Base-by-base conservation (phyloP, 2,797 vertebrate species). In the Sebastes dallii region DNA sequence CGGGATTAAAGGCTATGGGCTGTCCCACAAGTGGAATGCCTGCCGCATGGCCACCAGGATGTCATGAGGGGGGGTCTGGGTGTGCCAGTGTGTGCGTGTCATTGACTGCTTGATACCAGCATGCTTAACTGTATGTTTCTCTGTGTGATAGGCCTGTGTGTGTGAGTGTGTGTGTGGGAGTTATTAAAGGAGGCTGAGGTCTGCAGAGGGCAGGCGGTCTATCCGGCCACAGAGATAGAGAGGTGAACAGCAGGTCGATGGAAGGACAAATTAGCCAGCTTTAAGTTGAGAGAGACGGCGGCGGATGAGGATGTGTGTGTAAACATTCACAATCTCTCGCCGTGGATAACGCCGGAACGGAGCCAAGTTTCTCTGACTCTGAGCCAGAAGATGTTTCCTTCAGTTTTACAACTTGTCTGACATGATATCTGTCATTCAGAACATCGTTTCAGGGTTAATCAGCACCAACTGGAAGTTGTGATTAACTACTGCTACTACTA, bases 21-120 rank as follows among this genome's bases (percentile, higher is more conserved):
- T 92, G 93, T 95, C 94, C 95, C 94, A 92, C 93, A 91, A 95
- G 93, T 95, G 95, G 94, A 96, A 96, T 97, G 95, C 94, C 92
- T 93, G 84, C 91, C 88, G 93, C 93, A 91, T 88, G 89, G 89
- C 82, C 73, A 87, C 90, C 91, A 91, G 91, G 89, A 93, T 93
- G 83, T 92, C 82, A 86, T 79, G 72, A 64, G 77, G 75, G 86
- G 80, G 78, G 69, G 18, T 80, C 39, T 72, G 66, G 54, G 58
- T 69, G 68, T 71, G 61, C 39, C 39, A 16, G 70, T 77, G 78
- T 75, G 75, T 54, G 66, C 34, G 66, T 74, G 52, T 27, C 4
- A 64, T 29, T 82, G 73, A 81, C 68, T 85, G 65, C 39, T 36
- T 77, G 67, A 68, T 70, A 32, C 66, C 66, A 66, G 67, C 66